A percentile compares a stretch with the other conserved stretches of the same genome.
Conservation (phyloP, 2,888 invertebrate genomes). For the Aporophyla lueneburgensis region DNA sequence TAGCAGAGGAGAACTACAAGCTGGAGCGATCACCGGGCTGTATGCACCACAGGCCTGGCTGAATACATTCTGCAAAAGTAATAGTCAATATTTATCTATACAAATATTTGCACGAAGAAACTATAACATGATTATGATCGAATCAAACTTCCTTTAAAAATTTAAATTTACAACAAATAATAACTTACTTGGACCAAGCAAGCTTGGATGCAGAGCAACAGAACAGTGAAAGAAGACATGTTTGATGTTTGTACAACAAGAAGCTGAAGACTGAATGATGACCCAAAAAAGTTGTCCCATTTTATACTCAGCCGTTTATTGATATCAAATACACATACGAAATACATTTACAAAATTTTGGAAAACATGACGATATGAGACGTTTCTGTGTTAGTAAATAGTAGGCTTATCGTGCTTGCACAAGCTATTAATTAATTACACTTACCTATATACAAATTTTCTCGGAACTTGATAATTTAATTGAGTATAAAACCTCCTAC, state of each 20-base stretch:
- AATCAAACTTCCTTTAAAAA: too few species aligned
- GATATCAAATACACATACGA: too few species aligned
- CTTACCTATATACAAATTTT: not conserved
- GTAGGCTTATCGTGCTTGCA: slow-evolving; percentile 27
- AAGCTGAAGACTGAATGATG: too few species aligned
- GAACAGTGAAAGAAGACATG: too few species aligned
- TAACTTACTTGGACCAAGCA: too few species aligned
- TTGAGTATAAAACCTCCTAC: slow-evolving; percentile 16
- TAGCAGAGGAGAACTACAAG: too few species aligned
- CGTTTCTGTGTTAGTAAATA: slow-evolving; percentile 8
- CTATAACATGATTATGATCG: too few species aligned
- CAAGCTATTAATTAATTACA: slow-evolving; percentile 22
- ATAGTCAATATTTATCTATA: not conserved
- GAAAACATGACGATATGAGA: slow-evolving; percentile 9
- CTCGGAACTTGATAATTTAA: slow-evolving; percentile 4
- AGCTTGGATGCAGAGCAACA: too few species aligned
- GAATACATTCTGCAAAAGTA: not conserved
- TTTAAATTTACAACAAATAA: too few species aligned
- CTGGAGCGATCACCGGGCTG: slow-evolving; percentile 5
- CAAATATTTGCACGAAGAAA: too few species aligned
- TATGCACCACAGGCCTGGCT: not conserved
- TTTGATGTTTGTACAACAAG: too few species aligned
- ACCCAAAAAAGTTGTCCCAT: not conserved
- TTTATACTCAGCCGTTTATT: slow-evolving; percentile 1
- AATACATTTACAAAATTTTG: slow-evolving; percentile 34